phyloP scores from a whole-genome alignment of 1,140 invertebrate genomes.

The Trachymyrmex cornetzi region DNA sequence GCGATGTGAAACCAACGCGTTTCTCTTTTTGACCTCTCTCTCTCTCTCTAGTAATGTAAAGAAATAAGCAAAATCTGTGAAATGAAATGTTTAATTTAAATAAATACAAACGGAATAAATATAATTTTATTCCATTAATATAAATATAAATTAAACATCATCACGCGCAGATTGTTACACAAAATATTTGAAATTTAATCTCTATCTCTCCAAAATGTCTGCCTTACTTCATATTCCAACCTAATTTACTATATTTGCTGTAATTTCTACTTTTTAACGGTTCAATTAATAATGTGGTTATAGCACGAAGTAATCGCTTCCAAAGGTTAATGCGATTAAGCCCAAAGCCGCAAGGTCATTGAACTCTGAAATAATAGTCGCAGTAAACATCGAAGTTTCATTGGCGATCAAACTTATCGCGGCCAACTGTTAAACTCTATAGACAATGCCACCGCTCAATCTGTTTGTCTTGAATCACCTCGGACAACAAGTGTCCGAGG shows the following conservation, averaged over 20 bases:
- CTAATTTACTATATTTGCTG: not conserved
- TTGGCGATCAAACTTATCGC: slow-evolving; percentile 60
- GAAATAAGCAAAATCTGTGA: not conserved
- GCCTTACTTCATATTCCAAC: not conserved
- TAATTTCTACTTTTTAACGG: not conserved
- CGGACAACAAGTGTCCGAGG: slow-evolving; percentile 59
- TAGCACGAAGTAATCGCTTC: not conserved
- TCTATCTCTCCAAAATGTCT: not conserved
- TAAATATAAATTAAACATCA: not conserved
- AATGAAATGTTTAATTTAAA: not conserved
- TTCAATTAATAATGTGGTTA: slow-evolving; percentile 4
- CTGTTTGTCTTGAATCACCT: slow-evolving; percentile 62
- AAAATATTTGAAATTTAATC: slow-evolving; percentile 4
- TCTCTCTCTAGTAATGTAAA: slow-evolving; percentile 13
- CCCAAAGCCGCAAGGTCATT: slow-evolving; percentile 52
- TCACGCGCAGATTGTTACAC: not conserved
- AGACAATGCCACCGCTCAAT: slow-evolving; percentile 61
- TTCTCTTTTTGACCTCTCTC: slow-evolving; percentile 26
- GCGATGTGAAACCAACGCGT: slow-evolving; percentile 21
- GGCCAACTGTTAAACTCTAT: slow-evolving; percentile 55
- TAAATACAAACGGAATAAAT: not conserved
- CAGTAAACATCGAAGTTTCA: slow-evolving; percentile 63
- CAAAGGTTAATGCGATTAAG: slow-evolving; percentile 49
- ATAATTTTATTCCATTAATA: not conserved
- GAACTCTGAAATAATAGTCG: slow-evolving; percentile 58